Percentiles rank a stretch among this genome's conserved stretches.
Evolutionary conservation across 2,113 vertebrate species (phyloP).

Genomic region (Ibidorhyncha struthersii): DNA sequence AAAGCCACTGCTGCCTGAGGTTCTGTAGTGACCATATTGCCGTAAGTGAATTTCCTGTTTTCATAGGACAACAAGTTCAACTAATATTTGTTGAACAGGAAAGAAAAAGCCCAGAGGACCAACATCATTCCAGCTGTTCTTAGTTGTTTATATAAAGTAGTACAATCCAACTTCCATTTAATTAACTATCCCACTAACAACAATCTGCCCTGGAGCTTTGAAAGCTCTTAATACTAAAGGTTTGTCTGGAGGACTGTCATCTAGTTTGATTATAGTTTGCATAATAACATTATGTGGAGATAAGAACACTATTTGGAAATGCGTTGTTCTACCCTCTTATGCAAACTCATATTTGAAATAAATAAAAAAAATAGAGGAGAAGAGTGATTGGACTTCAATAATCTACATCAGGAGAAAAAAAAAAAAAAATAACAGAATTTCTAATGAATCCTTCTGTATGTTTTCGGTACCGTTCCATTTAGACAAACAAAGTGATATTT

Average conservation of each 20-base stretch:
- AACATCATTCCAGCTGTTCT: neutral
- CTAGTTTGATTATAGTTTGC: constrained; percentile 13
- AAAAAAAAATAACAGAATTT: neutral
- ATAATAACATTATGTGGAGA: neutral
- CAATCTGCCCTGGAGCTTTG: neutral
- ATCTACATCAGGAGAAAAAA: neutral
- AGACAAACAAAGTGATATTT: neutral
- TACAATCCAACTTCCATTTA: constrained; percentile 6
- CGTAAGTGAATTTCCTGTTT: neutral
- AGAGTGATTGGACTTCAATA: neutral
- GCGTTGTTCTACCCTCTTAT: neutral
- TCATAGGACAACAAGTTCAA: neutral
- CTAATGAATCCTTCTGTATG: neutral
- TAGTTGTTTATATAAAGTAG: neutral
- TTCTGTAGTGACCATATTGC: neutral
- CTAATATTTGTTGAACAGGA: neutral
- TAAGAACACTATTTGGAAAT: neutral
- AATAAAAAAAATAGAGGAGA: neutral
- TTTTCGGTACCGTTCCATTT: neutral
- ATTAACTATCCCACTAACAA: neutral
- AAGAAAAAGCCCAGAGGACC: neutral
- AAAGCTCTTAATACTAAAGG: neutral
- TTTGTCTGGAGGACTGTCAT: neutral
- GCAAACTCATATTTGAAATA: neutral
- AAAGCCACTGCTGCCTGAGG: neutral